Evolutionary conservation across 2,113 vertebrate genomes (phyloP).

Genomic region (Myrmophylax atrothorax): DNA sequence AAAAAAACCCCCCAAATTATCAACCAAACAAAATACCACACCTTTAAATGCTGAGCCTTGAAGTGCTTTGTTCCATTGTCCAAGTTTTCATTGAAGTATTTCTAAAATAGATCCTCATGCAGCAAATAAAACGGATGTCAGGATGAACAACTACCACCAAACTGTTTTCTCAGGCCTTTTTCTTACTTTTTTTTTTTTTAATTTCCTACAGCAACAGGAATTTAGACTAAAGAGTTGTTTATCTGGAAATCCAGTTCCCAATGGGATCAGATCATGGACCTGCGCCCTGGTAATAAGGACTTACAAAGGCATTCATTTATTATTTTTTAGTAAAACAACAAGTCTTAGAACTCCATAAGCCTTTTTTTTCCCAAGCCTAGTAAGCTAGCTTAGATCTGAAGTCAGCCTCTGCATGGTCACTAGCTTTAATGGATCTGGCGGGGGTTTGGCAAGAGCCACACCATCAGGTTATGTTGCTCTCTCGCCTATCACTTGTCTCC

Average conservation of each 20-base stretch:
- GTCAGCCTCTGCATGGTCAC: neutral
- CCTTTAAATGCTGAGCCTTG: neutral
- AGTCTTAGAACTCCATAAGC: neutral
- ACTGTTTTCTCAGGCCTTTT: neutral
- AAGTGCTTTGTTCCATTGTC: neutral
- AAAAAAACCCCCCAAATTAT: neutral
- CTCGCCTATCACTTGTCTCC: neutral
- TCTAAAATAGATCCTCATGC: neutral
- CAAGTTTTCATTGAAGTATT: neutral
- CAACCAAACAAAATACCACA: neutral
- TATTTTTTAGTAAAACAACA: neutral
- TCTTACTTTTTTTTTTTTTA: too few species aligned
- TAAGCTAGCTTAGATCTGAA: neutral
- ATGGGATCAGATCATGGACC: neutral
- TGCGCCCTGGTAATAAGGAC: neutral
- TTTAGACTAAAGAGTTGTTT: slow-evolving; percentile 2
- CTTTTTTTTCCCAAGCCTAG: neutral
- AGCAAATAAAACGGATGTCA: neutral
- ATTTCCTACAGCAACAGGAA: neutral
- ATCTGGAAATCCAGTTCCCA: neutral
- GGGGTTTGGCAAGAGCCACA: neutral
- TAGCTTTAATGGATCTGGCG: neutral
- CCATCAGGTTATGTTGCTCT: neutral
- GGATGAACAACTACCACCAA: neutral
- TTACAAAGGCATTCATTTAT: neutral